Evolutionary conservation across 1,140 invertebrate species (phyloP).

Genomic region (Drosophila hydei): DNA sequence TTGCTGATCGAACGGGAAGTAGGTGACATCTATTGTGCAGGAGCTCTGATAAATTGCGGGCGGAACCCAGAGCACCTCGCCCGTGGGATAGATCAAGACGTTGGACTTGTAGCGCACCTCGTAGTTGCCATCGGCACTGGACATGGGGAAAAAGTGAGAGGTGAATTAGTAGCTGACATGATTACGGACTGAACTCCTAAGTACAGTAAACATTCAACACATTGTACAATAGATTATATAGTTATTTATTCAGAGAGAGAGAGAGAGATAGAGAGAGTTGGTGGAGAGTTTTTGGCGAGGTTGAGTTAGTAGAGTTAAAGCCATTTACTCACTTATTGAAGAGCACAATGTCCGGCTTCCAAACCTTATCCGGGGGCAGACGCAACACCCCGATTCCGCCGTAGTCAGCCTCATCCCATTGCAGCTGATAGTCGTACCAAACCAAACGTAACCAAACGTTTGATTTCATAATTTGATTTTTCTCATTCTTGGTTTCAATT

Average conservation of each 20-base stretch:
- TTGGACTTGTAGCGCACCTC: constrained; percentile 99
- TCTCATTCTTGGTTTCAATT: constrained; percentile 93
- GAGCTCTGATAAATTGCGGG: constrained; percentile 99
- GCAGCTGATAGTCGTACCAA: constrained; percentile 99
- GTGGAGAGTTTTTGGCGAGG: constrained; percentile 11
- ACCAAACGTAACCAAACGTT: constrained; percentile 98
- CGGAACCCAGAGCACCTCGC: constrained; percentile 98
- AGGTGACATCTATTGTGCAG: constrained; percentile 99
- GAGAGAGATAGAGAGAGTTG: constrained; percentile 25
- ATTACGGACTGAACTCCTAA: constrained; percentile 1
- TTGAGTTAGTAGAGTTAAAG: constrained; percentile 35
- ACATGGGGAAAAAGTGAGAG: constrained; percentile 2
- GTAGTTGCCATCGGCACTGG: constrained; percentile 97
- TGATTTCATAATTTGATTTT: constrained; percentile 99
- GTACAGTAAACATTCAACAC: constrained; percentile 17
- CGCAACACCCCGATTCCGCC: constrained; percentile 97
- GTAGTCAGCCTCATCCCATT: constrained; percentile 99
- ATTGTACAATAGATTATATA: constrained; percentile 13
- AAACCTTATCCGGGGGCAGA: constrained; percentile 98
- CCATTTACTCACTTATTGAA: constrained; percentile 97
- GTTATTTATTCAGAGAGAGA: constrained; percentile 7
- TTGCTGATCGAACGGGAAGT: constrained; percentile 99
- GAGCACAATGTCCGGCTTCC: constrained; percentile 99
- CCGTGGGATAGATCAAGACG: constrained; percentile 96
- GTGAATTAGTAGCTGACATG: neutral